Conservation (phyloP, 2,113 vertebrate species). For the Mus spicilegus region DNA sequence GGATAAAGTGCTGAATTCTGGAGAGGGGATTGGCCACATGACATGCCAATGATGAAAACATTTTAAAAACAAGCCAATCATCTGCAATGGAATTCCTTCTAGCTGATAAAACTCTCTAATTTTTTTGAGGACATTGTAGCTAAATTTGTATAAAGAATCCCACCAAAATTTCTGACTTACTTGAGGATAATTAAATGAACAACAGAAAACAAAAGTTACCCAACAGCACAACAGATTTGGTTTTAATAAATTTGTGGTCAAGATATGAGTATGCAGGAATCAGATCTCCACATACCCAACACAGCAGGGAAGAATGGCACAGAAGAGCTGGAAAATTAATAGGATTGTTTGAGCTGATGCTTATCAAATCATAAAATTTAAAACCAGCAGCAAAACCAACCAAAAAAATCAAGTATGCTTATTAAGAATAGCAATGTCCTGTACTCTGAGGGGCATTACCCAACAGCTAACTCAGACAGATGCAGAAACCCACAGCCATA, state of each 20-base stretch:
- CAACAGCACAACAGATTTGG: fast-evolving
- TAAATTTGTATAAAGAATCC: neutral
- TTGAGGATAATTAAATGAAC: neutral
- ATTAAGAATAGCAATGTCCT: neutral
- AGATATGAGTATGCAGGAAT: too few species aligned
- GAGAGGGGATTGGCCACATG: neutral
- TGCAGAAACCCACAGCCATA: too few species aligned
- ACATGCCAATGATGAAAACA: neutral
- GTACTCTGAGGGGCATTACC: too few species aligned
- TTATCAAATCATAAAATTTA: neutral
- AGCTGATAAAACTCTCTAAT: too few species aligned
- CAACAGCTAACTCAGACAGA: too few species aligned
- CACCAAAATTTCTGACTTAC: neutral
- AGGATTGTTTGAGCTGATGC: neutral
- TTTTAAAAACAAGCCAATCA: neutral
- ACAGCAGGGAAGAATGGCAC: too few species aligned
- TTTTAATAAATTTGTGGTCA: neutral
- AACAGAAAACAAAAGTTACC: neutral
- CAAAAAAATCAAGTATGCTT: neutral
- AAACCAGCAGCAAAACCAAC: neutral
- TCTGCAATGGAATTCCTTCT: neutral
- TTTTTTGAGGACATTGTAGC: neutral
- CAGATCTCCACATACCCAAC: neutral
- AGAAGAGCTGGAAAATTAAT: neutral
- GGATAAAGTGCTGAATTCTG: too few species aligned